phyloP scores from a whole-genome alignment of 2,888 invertebrate genomes.

The Cheilosia vulpina region DNA sequence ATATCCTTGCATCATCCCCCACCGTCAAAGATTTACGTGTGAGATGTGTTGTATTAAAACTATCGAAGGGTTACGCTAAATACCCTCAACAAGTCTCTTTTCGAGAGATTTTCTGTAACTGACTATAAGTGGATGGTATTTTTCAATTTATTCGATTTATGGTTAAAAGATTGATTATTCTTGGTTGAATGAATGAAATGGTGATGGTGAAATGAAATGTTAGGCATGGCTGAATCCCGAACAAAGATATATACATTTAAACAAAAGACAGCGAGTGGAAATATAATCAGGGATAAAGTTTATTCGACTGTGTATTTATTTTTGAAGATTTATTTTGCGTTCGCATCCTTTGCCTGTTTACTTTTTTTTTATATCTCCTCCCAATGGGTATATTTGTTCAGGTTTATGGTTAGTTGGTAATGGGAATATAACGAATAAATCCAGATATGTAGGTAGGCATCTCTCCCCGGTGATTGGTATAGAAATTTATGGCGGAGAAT shows the following conservation, averaged over 20 bases:
- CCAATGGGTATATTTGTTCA: neutral
- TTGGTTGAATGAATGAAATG: neutral
- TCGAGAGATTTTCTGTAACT: conserved; percentile 19
- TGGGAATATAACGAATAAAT: neutral
- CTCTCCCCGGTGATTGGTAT: neutral
- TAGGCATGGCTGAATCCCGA: conserved; percentile 19
- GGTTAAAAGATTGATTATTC: conserved; percentile 67
- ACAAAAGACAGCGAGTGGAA: conserved; percentile 38
- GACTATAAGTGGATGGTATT: conserved; percentile 40
- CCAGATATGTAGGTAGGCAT: neutral
- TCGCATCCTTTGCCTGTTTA: conserved; percentile 22
- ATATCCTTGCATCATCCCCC: conserved; percentile 13
- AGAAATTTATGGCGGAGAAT: neutral
- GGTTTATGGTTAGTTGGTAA: neutral
- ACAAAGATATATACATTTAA: conserved; percentile 15
- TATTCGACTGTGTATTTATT: conserved; percentile 38
- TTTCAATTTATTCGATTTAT: conserved; percentile 66
- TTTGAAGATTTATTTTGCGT: conserved; percentile 26
- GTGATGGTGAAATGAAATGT: neutral
- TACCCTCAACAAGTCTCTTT: conserved; percentile 57
- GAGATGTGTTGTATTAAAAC: conserved; percentile 16
- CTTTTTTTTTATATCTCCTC: neutral
- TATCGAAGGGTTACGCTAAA: conserved; percentile 56
- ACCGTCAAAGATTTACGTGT: conserved; percentile 47
- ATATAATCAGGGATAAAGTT: conserved; percentile 38